Percentiles rank a stretch among this genome's conserved stretches.
These are phyloP conservation scores for Matsumurasca onukii DNA, from an alignment of 1,140 invertebrate genomes.

Conservation along the genomic window DNA sequence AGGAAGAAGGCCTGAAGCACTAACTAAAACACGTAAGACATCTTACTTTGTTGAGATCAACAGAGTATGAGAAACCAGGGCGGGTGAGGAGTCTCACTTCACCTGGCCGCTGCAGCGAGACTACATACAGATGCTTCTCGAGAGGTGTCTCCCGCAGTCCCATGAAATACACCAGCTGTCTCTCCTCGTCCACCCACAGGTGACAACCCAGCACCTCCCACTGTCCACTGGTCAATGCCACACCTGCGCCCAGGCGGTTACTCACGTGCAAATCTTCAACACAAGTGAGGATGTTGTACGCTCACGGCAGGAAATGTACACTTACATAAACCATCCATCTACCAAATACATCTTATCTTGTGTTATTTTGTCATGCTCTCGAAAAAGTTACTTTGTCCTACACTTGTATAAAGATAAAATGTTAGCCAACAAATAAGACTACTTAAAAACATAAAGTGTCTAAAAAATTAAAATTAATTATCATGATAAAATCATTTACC, in stretches of 20 bases:
- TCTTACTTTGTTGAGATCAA: constrained; percentile 77
- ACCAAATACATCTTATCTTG: no score
- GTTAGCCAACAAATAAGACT: no score
- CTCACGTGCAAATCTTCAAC: constrained; percentile 3
- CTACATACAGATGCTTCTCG: constrained; percentile 81
- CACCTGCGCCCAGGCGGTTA: constrained; percentile 51
- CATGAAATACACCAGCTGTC: constrained; percentile 78
- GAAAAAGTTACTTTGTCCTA: no score
- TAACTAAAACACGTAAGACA: no score
- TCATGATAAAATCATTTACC: no score
- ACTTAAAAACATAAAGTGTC: no score
- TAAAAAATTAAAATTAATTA: no score
- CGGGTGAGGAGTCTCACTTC: constrained; percentile 69
- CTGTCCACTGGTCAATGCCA: constrained; percentile 74
- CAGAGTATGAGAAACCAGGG: constrained; percentile 71
- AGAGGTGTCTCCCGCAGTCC: constrained; percentile 76
- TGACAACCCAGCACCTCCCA: constrained; percentile 80
- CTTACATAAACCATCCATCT: no score
- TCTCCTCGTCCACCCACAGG: constrained; percentile 73
- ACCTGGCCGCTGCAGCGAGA: constrained; percentile 64
- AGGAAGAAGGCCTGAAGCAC: no score
- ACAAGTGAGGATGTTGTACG: constrained; percentile 8
- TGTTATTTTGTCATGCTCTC: no score
- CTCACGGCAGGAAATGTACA: no score
- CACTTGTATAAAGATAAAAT: no score